Evolutionary conservation across 2,797 vertebrate genomes (phyloP).

Genomic region (Pangasius djambal): DNA sequence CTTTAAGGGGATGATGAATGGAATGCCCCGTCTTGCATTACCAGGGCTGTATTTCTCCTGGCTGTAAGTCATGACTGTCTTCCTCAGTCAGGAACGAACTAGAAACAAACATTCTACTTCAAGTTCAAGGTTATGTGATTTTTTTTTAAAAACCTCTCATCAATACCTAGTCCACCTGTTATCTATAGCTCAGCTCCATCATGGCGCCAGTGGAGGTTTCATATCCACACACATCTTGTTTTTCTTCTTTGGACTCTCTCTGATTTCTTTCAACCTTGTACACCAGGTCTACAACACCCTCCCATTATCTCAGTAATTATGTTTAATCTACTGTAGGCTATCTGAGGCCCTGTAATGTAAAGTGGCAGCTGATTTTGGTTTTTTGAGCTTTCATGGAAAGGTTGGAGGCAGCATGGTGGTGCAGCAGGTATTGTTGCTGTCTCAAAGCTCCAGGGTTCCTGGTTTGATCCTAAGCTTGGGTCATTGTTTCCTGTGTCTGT

Average conservation of each 20-base stretch:
- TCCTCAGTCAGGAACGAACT: slow-evolving; percentile 4
- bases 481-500: not conserved
- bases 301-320: slow-evolving; percentile 59
- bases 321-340: slow-evolving; percentile 64
- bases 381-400: not conserved
- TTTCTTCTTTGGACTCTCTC: slow-evolving; percentile 55
- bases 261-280: slow-evolving; percentile 17
- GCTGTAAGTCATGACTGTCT: slow-evolving; percentile 31
- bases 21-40: slow-evolving; percentile 11
- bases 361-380: slow-evolving; percentile 72
- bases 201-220: not conserved
- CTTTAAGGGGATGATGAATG: slow-evolving; percentile 27
- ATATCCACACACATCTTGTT: slow-evolving; percentile 13
- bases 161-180: not conserved
- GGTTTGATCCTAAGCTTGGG: not conserved
- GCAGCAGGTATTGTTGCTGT: not conserved
- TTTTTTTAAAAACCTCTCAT: not conserved
- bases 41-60: slow-evolving; percentile 38
- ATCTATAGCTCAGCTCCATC: not conserved
- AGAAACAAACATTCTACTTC: slow-evolving; percentile 1
- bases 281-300: not conserved
- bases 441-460: too few species aligned
- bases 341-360: slow-evolving; percentile 66
- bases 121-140: not conserved
- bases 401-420: not conserved